Evolutionary conservation across 2,797 vertebrate species (phyloP).

Genomic region (Oreonectes daqikongensis): DNA sequence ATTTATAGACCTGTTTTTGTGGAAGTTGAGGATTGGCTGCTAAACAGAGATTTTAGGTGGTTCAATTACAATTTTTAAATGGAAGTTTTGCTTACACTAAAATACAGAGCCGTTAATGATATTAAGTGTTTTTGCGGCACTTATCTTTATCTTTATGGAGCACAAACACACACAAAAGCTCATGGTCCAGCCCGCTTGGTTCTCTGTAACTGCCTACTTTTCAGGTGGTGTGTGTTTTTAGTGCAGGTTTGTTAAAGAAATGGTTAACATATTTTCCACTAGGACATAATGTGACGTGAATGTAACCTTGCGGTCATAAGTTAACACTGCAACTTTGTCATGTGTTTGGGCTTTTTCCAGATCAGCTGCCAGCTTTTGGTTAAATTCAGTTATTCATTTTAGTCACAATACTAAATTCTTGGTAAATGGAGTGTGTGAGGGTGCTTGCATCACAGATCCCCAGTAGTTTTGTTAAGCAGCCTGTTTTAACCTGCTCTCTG

Average conservation of each 20-base stretch:
- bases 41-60: conserved; percentile 4
- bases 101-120: neutral
- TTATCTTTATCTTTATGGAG: neutral
- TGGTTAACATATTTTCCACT: neutral
- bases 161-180: neutral
- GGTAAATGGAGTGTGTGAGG: neutral
- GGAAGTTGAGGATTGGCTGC: conserved; percentile 14
- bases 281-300: neutral
- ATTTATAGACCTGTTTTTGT: conserved; percentile 1
- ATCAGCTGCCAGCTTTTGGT: neutral
- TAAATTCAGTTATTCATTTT: neutral
- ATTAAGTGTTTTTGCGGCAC: neutral
- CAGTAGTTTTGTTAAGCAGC: conserved; percentile 12
- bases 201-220: neutral
- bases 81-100: neutral
- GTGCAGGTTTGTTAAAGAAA: neutral
- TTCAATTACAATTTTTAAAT: neutral
- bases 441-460: neutral
- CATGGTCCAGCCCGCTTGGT: neutral
- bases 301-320: neutral
- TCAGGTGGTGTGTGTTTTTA: neutral
- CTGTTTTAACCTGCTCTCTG: neutral
- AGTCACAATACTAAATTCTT: neutral
- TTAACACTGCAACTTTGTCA: neutral
- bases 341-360: neutral